These are phyloP conservation scores for Rosalia funebris DNA, from an alignment of 2,888 invertebrate species.

Conservation along the genomic window DNA sequence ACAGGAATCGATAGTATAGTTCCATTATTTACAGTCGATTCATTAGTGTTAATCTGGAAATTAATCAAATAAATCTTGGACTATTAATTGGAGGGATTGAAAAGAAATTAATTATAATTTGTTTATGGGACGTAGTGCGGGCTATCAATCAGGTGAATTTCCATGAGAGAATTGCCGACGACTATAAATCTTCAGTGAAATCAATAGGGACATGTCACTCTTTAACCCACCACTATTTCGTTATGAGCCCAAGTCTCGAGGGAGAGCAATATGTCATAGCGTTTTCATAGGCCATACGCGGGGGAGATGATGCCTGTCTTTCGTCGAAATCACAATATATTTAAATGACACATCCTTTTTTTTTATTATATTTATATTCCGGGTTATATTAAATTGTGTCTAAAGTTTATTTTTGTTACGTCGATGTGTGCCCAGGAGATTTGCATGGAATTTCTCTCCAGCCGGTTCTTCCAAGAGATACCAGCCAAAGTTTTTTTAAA, in stretches of 20 bases:
- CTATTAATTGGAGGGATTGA: constrained; percentile 25
- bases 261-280: constrained; percentile 27
- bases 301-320: constrained; percentile 4
- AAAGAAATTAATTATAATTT: constrained; percentile 28
- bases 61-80: constrained; percentile 24
- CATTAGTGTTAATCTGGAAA: constrained; percentile 19
- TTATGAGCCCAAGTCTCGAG: constrained; percentile 25
- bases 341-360: constrained; percentile 21
- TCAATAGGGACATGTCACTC: constrained; percentile 34
- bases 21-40: constrained; percentile 10
- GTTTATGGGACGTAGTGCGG: constrained; percentile 25
- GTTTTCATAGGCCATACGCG: constrained; percentile 11
- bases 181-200: constrained; percentile 29
- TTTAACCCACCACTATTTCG: constrained; percentile 27
- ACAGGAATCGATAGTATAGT: not conserved
- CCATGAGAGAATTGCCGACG: constrained; percentile 27
- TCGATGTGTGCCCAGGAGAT: constrained; percentile 1
- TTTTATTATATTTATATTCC: constrained; percentile 25
- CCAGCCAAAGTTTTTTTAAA: constrained; percentile 6
- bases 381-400: constrained; percentile 23
- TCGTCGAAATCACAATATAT: constrained; percentile 21
- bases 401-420: constrained; percentile 10
- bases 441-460: constrained; percentile 6
- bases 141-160: constrained; percentile 24
- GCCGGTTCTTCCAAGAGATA: constrained; percentile 2